Conservation (phyloP, 2,113 vertebrate genomes). For the Platichthys stellatus region DNA sequence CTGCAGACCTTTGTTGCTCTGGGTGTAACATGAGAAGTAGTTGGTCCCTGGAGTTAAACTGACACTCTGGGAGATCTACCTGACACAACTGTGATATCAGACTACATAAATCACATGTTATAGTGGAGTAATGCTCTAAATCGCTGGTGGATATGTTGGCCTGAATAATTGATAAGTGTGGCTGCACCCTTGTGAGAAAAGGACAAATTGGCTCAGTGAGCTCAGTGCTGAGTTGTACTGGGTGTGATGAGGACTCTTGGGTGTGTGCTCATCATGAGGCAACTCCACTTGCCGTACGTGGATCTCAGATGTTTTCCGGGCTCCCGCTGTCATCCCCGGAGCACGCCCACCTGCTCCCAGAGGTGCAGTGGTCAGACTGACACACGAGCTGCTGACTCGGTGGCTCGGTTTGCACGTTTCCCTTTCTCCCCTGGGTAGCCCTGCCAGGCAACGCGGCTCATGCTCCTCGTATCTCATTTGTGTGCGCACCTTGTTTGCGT, state of each 20-base stretch:
- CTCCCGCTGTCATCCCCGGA: constrained; percentile 7
- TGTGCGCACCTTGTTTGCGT: constrained; percentile 45
- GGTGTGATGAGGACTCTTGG: neutral
- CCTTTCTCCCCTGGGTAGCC: constrained; percentile 38
- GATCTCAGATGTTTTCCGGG: neutral
- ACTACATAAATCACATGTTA: constrained; percentile 31
- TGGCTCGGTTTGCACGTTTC: constrained; percentile 49
- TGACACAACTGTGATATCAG: constrained; percentile 8
- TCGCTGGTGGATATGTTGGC: neutral
- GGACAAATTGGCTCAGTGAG: neutral
- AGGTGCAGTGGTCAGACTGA: constrained; percentile 42
- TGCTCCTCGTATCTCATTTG: constrained; percentile 33
- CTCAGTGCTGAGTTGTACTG: neutral
- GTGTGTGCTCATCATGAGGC: neutral
- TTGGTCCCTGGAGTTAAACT: constrained; percentile 6
- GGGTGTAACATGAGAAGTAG: constrained; percentile 47
- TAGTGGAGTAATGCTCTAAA: constrained; percentile 1
- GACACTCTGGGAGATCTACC: constrained; percentile 29
- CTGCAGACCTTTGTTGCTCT: neutral
- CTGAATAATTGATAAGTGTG: constrained; percentile 29
- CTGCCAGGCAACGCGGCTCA: constrained; percentile 52
- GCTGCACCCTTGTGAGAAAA: neutral
- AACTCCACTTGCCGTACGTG: too few species aligned
- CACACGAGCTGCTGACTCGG: constrained; percentile 51
- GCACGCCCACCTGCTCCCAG: constrained; percentile 47